A percentile compares a stretch with the other conserved stretches of the same genome.
Conservation (phyloP, 2,888 invertebrate species). For the Nephrotoma guestfalica region DNA sequence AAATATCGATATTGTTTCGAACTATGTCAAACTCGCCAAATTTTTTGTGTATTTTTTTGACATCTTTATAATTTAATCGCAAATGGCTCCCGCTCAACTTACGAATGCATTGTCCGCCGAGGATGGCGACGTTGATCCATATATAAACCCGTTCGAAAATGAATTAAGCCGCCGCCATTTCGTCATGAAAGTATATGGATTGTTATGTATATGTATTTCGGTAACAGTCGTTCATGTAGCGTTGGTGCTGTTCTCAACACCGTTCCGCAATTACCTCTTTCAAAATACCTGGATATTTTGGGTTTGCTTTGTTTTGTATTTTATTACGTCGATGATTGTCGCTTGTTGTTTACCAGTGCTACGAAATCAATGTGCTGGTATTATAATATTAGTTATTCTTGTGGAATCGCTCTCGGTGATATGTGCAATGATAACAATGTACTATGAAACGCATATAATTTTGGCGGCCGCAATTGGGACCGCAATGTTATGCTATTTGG, state of each 20-base stretch:
- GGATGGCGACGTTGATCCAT: neutral
- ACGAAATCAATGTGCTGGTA: neutral
- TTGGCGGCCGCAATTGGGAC: neutral
- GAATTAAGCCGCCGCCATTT: neutral
- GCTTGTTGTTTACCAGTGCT: neutral
- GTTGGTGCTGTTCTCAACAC: neutral
- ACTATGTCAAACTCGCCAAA: no score
- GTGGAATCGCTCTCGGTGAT: neutral
- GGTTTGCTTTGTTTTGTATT: neutral
- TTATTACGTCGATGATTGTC: neutral
- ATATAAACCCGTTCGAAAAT: neutral
- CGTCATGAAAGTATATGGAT: neutral
- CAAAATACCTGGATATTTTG: neutral
- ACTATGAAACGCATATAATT: neutral
- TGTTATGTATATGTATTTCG: neutral
- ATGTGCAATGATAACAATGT: neutral
- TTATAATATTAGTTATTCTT: neutral
- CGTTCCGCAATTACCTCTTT: neutral
- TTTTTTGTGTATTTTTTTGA: no score
- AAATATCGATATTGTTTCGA: no score
- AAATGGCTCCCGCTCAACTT: neutral
- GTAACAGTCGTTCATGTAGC: neutral
- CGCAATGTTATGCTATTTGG: neutral
- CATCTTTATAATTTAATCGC: neutral
- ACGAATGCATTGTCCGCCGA: neutral